Base-by-base conservation (phyloP, 1,140 invertebrate species). In the Heliconius hermathena region DNA sequence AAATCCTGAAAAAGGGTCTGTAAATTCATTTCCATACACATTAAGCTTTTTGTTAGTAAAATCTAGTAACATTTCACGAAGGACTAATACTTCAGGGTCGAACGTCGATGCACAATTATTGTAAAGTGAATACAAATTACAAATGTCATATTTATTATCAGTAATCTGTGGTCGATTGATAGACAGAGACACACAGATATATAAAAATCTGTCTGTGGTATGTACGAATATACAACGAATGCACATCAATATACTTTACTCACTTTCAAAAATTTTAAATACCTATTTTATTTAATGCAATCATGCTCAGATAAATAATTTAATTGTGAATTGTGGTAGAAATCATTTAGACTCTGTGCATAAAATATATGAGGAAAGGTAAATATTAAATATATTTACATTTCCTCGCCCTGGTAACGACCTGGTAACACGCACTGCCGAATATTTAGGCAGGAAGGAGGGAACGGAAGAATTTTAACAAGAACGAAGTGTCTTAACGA, bases 1-100 rank as follows among this genome's bases (percentile, higher is more conserved):
- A 98, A 98, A 94, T 98, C 98, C 95, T 98, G 97, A 95, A 98
- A 98, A 84, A 98, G 93, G 86, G 97, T 97, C 95, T 98, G 97
- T 85, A 98, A 96, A 96, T 98, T 98, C 98, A 98, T 98, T 91
- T 94, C 92, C 85, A 91, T 89, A 88, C 91, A 93, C 93, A 93
- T 93, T 90, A 83, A 88, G 75, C 57, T 81, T 75, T 81, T 81
- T 78, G 82, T 81, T 76, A 80, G 38, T 26, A 52, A 89, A 78
- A 78, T 52, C 71, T 76, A 75, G 41, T 78, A 72, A 75, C 80
- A 81, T 81, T 75, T 78, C 77, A 81, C 57, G 49, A 74, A 66
- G 11, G 22, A 29, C 60, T 26, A 66, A 29, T 26, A 66, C 22
- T 66, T 66, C 60, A 29, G 60, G 60, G 22, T 66, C 22, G 22